Evolutionary conservation across 1,140 invertebrate genomes (phyloP).

Genomic region (Trichomalopsis sarcophagae): DNA sequence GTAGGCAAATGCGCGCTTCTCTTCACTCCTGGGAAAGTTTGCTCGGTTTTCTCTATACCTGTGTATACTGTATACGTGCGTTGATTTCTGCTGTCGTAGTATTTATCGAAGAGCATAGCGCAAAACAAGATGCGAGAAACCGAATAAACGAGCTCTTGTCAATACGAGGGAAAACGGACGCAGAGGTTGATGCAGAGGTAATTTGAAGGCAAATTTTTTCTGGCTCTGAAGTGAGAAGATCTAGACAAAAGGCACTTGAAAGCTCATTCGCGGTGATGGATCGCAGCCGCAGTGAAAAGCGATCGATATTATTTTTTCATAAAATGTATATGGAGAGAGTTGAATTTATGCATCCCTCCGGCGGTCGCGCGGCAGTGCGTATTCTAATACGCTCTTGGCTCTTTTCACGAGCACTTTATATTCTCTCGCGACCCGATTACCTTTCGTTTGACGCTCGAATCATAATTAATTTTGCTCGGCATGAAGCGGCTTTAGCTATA

Average conservation of each 20-base stretch:
- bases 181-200: neutral
- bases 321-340: neutral
- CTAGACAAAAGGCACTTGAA: neutral
- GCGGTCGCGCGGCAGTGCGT: neutral
- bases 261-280: neutral
- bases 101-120: neutral
- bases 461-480: slow-evolving; percentile 27
- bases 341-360: slow-evolving; percentile 14
- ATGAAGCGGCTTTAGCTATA: neutral
- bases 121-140: neutral
- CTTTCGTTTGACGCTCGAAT: slow-evolving; percentile 18
- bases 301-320: slow-evolving; percentile 1
- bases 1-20: slow-evolving; percentile 19
- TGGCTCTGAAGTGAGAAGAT: too few relatives aligned
- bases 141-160: neutral
- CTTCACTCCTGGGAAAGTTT: neutral
- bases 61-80: too few relatives aligned
- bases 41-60: neutral
- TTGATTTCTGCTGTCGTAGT: neutral
- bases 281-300: neutral
- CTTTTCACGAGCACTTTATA: slow-evolving; percentile 9
- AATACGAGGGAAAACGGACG: neutral
- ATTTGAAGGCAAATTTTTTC: too few relatives aligned
- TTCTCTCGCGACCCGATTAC: neutral
- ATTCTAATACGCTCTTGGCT: neutral